Evolutionary conservation across 2,113 vertebrate genomes (phyloP).

Genomic region (Nibea albiflora): DNA sequence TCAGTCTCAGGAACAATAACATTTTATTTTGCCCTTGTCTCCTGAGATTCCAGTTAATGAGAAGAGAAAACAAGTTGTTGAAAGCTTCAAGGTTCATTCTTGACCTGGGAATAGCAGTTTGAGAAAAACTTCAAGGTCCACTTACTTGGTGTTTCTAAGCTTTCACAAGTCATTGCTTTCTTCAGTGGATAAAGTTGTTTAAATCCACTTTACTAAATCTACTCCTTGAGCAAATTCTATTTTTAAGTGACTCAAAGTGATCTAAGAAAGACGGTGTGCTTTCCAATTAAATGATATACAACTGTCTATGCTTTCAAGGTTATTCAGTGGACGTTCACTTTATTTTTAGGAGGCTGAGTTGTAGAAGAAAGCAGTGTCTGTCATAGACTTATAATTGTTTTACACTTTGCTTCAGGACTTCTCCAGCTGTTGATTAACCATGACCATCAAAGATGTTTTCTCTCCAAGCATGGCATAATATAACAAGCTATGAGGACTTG

Average conservation of each 20-base stretch:
- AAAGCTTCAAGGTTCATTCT: neutral
- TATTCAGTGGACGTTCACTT: neutral
- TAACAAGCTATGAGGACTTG: constrained; percentile 48
- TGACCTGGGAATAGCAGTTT: neutral
- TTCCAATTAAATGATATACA: constrained; percentile 9
- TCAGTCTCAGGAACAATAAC: neutral
- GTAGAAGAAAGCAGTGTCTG: neutral
- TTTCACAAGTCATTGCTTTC: neutral
- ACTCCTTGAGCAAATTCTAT: neutral
- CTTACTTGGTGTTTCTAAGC: neutral
- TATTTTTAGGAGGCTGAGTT: constrained; percentile 8
- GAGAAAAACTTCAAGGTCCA: neutral
- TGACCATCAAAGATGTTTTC: constrained; percentile 64
- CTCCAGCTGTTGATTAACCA: constrained; percentile 58
- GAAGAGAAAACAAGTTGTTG: neutral
- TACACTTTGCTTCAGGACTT: constrained; percentile 33
- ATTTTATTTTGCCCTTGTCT: neutral
- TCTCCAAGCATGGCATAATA: constrained; percentile 21
- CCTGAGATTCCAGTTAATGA: neutral
- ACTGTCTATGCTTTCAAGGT: neutral
- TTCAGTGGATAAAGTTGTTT: neutral
- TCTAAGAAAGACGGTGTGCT: neutral
- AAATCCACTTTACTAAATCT: neutral
- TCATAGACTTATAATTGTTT: constrained; percentile 38
- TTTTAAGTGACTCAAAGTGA: constrained; percentile 4